Percentiles rank a stretch among this genome's conserved stretches.
phyloP scores from a whole-genome alignment of 2,888 invertebrate genomes.

The Drosophila hamatofila region DNA sequence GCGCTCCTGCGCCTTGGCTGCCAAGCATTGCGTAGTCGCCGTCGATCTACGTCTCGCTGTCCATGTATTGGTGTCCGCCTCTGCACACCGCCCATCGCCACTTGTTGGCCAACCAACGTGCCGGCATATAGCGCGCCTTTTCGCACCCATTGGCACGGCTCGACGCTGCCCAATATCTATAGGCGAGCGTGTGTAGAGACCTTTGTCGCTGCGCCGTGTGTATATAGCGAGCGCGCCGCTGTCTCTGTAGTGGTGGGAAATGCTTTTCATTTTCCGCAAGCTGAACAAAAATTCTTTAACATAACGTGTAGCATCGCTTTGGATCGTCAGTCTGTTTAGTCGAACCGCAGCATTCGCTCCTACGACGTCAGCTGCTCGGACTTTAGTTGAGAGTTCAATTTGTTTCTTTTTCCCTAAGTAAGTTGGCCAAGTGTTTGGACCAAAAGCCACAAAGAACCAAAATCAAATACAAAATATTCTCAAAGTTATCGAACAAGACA shows the following conservation, averaged over 20 bases:
- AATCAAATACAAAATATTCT: neutral
- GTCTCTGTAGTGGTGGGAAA: constrained; percentile 70
- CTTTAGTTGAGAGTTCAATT: constrained; percentile 85
- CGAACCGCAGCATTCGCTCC: constrained; percentile 86
- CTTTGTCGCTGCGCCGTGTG: constrained; percentile 10
- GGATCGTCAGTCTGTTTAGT: constrained; percentile 86
- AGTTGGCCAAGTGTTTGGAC: constrained; percentile 75
- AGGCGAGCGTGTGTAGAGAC: constrained; percentile 10
- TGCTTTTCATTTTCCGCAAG: constrained; percentile 77
- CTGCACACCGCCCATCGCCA: constrained; percentile 29
- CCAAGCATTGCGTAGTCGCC: constrained; percentile 54
- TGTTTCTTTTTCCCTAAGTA: constrained; percentile 86
- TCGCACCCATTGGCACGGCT: constrained; percentile 45
- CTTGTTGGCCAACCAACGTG: constrained; percentile 48
- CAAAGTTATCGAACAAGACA: constrained; percentile 34
- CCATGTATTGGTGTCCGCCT: constrained; percentile 5
- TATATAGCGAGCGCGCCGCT: constrained; percentile 13
- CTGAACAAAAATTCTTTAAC: constrained; percentile 84
- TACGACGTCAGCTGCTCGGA: constrained; percentile 86
- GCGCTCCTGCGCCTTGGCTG: constrained; percentile 51
- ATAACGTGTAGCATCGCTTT: constrained; percentile 84
- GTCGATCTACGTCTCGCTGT: neutral
- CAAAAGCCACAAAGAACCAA: constrained; percentile 20
- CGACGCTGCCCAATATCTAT: constrained; percentile 26
- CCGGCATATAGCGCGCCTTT: constrained; percentile 60